Evolutionary conservation across 2,797 vertebrate genomes (phyloP).

Genomic region (Cephalopachus bancanus): DNA sequence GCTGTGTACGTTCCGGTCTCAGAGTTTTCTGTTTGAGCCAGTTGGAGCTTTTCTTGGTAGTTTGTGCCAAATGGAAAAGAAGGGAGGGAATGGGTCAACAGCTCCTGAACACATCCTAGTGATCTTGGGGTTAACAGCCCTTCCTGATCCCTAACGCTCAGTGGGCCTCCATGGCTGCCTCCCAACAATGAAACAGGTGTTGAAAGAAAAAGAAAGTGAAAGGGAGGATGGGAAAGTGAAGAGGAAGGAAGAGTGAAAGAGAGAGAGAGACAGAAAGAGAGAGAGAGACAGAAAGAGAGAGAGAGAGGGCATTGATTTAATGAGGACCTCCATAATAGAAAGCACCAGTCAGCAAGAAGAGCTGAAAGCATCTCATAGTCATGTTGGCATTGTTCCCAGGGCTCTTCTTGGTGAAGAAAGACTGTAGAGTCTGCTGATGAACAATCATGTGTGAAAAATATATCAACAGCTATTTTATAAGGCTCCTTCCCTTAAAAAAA

Average conservation of each 20-base stretch:
- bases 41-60: too few species aligned
- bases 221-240: too few species aligned
- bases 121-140: too few species aligned
- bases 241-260: neutral
- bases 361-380: neutral
- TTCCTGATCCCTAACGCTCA: too few species aligned
- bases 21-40: too few species aligned
- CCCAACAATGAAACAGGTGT: constrained; percentile 14
- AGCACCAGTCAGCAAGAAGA: neutral
- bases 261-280: neutral
- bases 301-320: neutral
- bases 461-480: neutral
- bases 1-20: too few species aligned
- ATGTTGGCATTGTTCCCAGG: neutral
- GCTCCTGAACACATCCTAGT: too few species aligned
- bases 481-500: neutral
- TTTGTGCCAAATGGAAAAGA: too few species aligned
- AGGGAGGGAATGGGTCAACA: too few species aligned
- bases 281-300: neutral
- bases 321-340: neutral
- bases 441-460: neutral
- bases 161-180: too few species aligned
- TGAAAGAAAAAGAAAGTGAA: neutral
- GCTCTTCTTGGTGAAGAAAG: neutral
- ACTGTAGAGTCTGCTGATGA: neutral